Evolutionary conservation across 2,888 invertebrate species (phyloP), one percentile per base, ranked within the genome.

Genomic region (Drosophila emarginata): DNA sequence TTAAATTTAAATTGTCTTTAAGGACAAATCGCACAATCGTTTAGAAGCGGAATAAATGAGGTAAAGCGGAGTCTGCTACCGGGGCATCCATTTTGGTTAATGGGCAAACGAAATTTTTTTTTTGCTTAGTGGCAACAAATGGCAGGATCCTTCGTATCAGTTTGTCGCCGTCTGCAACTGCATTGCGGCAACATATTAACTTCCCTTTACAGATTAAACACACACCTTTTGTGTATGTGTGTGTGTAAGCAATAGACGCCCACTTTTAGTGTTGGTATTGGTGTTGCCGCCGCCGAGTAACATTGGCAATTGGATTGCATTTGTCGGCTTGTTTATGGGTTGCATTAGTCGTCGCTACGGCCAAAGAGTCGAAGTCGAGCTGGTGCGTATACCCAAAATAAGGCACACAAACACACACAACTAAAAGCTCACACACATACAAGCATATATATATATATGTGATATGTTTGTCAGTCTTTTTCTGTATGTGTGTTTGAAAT

Each of bases 301-400:
- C 54, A 67, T 60, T 65, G 58, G 64, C 60, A 74, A 82, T 72
- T 73, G 69, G 67, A 61, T 61, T 83, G 76, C 76, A 71, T 71
- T 85, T 85, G 82, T 64, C 69, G 71, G 73, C 68, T 72, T 73
- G 76, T 81, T 78, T 81, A 82, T 78, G 76, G 65, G 28, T 61
- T 63, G 69, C 78, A 76, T 71, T 76, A 76, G 80, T 66, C 56
- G 56, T 36, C 18, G 36, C 14, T 45, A 62, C 40, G 37, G 61
- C 21, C 56, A 61, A 67, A 32, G 9, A 37, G 51, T 56, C 15
- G 54, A 18, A 26, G 15, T 60, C 37, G 51, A 68, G 63, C 52
- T 76, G 50, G 66, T 71, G 79, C 70, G 76, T 77, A 64, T 60
- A 39, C 50, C 58, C 65, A 40, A 68, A 68, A 71, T 36, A 18